Conservation (phyloP, 2,797 vertebrate species). For the Erpetoichthys calabaricus region DNA sequence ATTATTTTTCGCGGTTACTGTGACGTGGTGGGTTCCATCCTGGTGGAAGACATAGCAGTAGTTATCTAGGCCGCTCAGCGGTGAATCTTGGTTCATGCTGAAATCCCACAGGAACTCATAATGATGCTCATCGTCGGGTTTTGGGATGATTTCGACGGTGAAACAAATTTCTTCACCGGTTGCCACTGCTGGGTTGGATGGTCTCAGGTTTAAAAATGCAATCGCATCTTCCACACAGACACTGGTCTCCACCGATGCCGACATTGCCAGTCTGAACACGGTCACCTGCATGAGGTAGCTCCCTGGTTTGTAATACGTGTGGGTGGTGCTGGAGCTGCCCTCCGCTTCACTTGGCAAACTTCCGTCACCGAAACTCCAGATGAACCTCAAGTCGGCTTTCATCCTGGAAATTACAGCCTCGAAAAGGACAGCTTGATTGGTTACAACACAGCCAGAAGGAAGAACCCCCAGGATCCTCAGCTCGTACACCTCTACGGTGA, state of each 20-base stretch:
- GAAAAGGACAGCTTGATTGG: conserved; percentile 23
- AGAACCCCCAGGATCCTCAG: conserved; percentile 34
- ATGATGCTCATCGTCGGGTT: conserved; percentile 13
- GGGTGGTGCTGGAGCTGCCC: conserved; percentile 28
- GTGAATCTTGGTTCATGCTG: conserved; percentile 12
- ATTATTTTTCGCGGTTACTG: conserved; percentile 37
- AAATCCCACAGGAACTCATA: conserved; percentile 43
- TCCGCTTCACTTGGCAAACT: conserved; percentile 21
- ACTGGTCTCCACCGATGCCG: conserved; percentile 18
- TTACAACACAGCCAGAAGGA: conserved; percentile 33
- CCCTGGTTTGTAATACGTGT: conserved; percentile 38
- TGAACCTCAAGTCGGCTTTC: conserved; percentile 30
- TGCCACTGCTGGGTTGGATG: conserved; percentile 22
- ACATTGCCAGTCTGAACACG: conserved; percentile 29
- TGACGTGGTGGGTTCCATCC: conserved; percentile 39
- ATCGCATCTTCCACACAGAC: conserved; percentile 43
- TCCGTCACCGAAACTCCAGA: conserved; percentile 51
- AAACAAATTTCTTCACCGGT: conserved; percentile 37
- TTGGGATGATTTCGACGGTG: conserved; percentile 28
- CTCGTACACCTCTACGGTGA: conserved; percentile 34
- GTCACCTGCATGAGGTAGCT: conserved; percentile 33
- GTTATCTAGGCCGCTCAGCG: conserved; percentile 19
- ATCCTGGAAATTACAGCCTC: conserved; percentile 37
- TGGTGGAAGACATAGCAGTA: conserved; percentile 41
- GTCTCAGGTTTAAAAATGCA: conserved; percentile 22